These are phyloP conservation scores for Drosophila demipolita DNA, from an alignment of 2,888 invertebrate species.

Conservation along the genomic window DNA sequence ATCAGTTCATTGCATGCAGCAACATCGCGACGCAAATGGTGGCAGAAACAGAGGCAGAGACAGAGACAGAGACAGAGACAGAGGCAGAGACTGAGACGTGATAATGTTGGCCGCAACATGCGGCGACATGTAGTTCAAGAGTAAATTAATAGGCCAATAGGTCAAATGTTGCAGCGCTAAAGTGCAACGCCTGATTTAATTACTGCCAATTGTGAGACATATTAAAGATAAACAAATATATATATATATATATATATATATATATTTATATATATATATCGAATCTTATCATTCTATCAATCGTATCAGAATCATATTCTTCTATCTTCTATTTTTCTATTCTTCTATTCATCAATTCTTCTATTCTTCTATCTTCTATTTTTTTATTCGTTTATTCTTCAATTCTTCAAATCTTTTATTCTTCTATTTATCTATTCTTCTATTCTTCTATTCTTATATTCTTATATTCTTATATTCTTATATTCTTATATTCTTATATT, in stretches of 20 bases:
- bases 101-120: conserved; percentile 18
- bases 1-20: conserved; percentile 76
- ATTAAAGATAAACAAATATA: background rate
- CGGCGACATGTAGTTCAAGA: conserved; percentile 10
- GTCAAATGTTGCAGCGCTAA: conserved; percentile 26
- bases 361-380: no score
- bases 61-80: background rate
- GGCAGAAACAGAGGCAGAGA: background rate
- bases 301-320: no score
- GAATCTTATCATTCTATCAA: no score
- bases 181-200: conserved; percentile 26
- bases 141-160: conserved; percentile 41
- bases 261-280: no score
- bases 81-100: background rate
- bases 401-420: no score
- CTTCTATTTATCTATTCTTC: no score
- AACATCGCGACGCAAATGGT: conserved; percentile 1
- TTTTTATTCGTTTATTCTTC: no score
- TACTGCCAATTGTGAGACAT: background rate
- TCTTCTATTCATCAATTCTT: no score
- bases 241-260: background rate
- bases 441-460: no score
- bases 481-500: no score
- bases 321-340: no score
- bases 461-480: no score